Evolutionary conservation across 1,140 invertebrate species (phyloP).

Genomic region (Gonatopus flavifemur): DNA sequence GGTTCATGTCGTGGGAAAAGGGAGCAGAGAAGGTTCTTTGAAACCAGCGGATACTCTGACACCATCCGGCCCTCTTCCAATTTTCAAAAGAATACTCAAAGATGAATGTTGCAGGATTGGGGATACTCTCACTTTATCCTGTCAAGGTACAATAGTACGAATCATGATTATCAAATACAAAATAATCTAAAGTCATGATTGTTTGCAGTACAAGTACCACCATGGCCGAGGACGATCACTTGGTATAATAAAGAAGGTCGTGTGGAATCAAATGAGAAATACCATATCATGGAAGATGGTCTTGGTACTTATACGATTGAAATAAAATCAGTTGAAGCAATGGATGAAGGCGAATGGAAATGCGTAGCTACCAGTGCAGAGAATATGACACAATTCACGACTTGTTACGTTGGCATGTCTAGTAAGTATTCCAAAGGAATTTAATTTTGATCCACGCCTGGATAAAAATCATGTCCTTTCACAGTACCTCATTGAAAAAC

Average conservation of each 20-base stretch:
- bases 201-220: slow-evolving; percentile 70
- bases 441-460: too few species aligned
- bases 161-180: too few species aligned
- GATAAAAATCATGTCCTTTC: too few species aligned
- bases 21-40: slow-evolving; percentile 66
- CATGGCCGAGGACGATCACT: slow-evolving; percentile 74
- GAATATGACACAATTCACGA: slow-evolving; percentile 72
- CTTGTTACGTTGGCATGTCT: slow-evolving; percentile 71
- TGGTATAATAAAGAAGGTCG: slow-evolving; percentile 85
- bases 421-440: too few species aligned
- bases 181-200: background rate
- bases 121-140: slow-evolving; percentile 69
- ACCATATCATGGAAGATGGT: slow-evolving; percentile 76
- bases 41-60: slow-evolving; percentile 61
- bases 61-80: slow-evolving; percentile 68
- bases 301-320: slow-evolving; percentile 77
- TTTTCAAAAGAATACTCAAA: slow-evolving; percentile 71
- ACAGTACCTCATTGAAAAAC: too few species aligned
- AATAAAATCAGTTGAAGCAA: slow-evolving; percentile 71
- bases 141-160: slow-evolving; percentile 64
- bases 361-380: slow-evolving; percentile 75
- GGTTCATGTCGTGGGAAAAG: slow-evolving; percentile 73
- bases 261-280: slow-evolving; percentile 67
- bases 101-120: slow-evolving; percentile 76
- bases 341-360: slow-evolving; percentile 87